phyloP scores from a whole-genome alignment of 2,888 invertebrate species.

The Leptopterna dolabrata region DNA sequence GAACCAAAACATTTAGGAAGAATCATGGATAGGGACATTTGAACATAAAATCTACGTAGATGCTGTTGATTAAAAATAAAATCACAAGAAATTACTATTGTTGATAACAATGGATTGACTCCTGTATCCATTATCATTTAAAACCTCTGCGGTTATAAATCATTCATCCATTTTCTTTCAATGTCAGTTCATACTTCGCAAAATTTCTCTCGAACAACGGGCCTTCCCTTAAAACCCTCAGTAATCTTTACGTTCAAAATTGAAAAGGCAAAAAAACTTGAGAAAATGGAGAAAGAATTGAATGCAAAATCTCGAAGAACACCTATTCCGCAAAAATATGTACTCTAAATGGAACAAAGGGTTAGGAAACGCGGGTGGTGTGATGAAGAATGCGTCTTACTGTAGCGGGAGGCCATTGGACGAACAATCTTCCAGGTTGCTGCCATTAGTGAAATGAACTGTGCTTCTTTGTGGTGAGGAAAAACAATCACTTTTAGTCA shows the following conservation, averaged over 20 bases:
- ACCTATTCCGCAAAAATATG: slow-evolving; percentile 28
- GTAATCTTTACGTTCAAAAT: slow-evolving; percentile 13
- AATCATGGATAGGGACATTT: too few species aligned
- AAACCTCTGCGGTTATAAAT: too few species aligned
- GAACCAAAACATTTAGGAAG: too few species aligned
- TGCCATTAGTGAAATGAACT: slow-evolving; percentile 52
- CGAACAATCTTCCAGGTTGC: slow-evolving; percentile 35
- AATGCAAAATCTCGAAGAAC: slow-evolving; percentile 15
- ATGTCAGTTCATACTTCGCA: too few species aligned
- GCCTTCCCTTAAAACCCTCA: slow-evolving; percentile 1
- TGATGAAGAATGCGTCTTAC: slow-evolving; percentile 4
- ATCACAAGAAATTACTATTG: too few species aligned
- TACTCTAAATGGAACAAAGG: not conserved
- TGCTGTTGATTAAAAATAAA: too few species aligned
- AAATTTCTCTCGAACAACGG: too few species aligned
- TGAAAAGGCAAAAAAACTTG: not conserved
- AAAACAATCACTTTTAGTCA: slow-evolving; percentile 39
- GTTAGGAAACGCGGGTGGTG: slow-evolving; percentile 17
- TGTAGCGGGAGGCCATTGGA: slow-evolving; percentile 26
- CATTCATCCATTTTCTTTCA: too few species aligned
- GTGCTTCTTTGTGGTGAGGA: slow-evolving; percentile 35
- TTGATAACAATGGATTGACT: too few species aligned
- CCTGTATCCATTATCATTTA: too few species aligned
- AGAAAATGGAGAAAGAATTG: not conserved
- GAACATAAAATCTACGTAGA: too few species aligned